These are phyloP conservation scores for Buathra laborator DNA, from an alignment of 2,888 invertebrate species.

Conservation along the genomic window DNA sequence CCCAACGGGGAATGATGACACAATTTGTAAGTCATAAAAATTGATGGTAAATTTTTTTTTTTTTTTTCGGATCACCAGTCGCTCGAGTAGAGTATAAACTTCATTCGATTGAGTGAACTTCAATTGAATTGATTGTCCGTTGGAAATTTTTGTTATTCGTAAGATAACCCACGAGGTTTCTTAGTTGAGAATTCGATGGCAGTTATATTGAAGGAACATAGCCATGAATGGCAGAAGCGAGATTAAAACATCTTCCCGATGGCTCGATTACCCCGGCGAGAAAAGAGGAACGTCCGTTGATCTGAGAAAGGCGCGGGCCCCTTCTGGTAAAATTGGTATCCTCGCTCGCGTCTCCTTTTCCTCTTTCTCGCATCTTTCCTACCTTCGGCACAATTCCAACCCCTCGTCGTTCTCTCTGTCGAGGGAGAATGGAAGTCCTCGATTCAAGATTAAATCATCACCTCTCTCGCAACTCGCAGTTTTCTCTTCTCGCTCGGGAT, in stretches of 20 bases:
- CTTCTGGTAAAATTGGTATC: conserved; percentile 47
- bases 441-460: conserved; percentile 59
- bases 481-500: conserved; percentile 34
- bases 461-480: conserved; percentile 34
- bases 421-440: conserved; percentile 62
- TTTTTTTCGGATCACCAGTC: not conserved
- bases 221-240: conserved; percentile 63
- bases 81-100: not conserved
- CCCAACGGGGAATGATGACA: too few species aligned
- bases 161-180: not conserved
- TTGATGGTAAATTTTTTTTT: too few species aligned
- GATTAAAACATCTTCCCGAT: conserved; percentile 62
- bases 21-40: too few species aligned
- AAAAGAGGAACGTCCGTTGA: conserved; percentile 36
- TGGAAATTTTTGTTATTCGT: not conserved
- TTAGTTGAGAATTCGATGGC: conserved; percentile 53
- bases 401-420: conserved; percentile 31
- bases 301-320: conserved; percentile 29
- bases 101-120: conserved; percentile 4
- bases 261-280: conserved; percentile 18
- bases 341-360: conserved; percentile 39
- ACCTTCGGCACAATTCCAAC: conserved; percentile 52
- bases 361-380: conserved; percentile 40
- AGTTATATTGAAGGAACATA: conserved; percentile 47
- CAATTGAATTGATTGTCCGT: conserved; percentile 21